A percentile compares a stretch with the other conserved stretches of the same genome.
Evolutionary conservation across 2,888 invertebrate genomes (phyloP).

Genomic region (Loripinus fragilis): DNA sequence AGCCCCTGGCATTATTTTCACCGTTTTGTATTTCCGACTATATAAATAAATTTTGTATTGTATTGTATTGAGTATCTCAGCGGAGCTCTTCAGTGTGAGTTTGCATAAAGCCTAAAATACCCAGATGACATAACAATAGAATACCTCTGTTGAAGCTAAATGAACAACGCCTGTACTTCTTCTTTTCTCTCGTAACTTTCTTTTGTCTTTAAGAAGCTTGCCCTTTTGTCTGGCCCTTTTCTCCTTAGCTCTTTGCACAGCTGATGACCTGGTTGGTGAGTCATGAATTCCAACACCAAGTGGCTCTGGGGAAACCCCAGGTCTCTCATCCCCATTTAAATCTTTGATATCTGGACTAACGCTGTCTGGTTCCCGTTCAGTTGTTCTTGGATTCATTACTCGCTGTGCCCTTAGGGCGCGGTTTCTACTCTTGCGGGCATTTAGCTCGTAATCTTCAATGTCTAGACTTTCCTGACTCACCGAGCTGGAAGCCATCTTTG

Average conservation of each 20-base stretch:
- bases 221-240: constrained; percentile 85
- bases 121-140: too few relatives aligned
- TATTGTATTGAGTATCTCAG: too few relatives aligned
- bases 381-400: constrained; percentile 52
- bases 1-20: too few relatives aligned
- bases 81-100: too few relatives aligned
- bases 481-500: constrained; percentile 86
- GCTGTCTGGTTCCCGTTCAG: constrained; percentile 55
- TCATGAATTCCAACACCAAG: constrained; percentile 74
- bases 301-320: constrained; percentile 39
- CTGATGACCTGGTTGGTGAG: constrained; percentile 83
- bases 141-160: constrained; percentile 86
- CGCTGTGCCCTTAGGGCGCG: constrained; percentile 85
- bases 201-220: constrained; percentile 86
- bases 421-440: constrained; percentile 85
- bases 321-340: constrained; percentile 49
- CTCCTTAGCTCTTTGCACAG: constrained; percentile 81
- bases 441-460: constrained; percentile 85
- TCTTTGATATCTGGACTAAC: constrained; percentile 51
- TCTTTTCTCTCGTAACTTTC: constrained; percentile 86
- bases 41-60: too few relatives aligned
- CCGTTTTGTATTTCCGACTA: too few relatives aligned
- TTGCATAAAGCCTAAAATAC: too few relatives aligned
- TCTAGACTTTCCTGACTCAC: constrained; percentile 87
- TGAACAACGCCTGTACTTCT: constrained; percentile 87